These are phyloP conservation scores for Daktulosphaira vitifoliae DNA, from an alignment of 1,140 invertebrate species.

Conservation along the genomic window DNA sequence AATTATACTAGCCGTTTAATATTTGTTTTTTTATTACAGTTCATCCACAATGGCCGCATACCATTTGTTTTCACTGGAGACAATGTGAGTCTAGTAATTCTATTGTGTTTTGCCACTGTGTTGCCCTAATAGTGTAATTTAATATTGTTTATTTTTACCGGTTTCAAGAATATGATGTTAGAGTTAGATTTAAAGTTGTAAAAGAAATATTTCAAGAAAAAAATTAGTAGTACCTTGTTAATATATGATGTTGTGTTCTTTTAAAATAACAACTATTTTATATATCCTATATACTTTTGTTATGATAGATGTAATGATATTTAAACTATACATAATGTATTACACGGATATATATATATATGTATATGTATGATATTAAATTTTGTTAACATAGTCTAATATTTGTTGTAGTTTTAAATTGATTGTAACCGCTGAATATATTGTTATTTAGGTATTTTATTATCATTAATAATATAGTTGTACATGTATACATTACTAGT, in stretches of 20 bases:
- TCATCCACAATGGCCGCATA: too few relatives aligned
- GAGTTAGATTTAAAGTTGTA: too few relatives aligned
- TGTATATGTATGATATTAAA: not conserved
- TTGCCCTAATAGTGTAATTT: too few relatives aligned
- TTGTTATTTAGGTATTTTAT: conserved; percentile 21
- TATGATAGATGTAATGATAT: conserved; percentile 3
- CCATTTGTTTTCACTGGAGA: too few relatives aligned
- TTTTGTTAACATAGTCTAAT: conserved; percentile 17
- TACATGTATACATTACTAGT: not conserved
- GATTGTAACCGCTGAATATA: not conserved
- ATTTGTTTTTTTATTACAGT: too few relatives aligned
- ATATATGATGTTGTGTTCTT: conserved; percentile 16
- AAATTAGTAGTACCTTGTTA: too few relatives aligned
- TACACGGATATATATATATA: not conserved
- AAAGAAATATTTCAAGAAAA: too few relatives aligned
- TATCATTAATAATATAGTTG: not conserved
- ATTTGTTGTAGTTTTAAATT: conserved; percentile 18
- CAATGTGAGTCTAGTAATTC: too few relatives aligned
- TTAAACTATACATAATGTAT: not conserved
- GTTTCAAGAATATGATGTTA: too few relatives aligned
- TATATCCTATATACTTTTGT: conserved; percentile 24
- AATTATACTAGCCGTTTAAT: too few relatives aligned
- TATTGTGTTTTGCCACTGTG: too few relatives aligned
- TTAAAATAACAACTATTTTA: conserved; percentile 17
- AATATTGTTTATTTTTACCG: too few relatives aligned